Base-by-base conservation (phyloP, 1,140 invertebrate genomes). In the Diprion similis region DNA sequence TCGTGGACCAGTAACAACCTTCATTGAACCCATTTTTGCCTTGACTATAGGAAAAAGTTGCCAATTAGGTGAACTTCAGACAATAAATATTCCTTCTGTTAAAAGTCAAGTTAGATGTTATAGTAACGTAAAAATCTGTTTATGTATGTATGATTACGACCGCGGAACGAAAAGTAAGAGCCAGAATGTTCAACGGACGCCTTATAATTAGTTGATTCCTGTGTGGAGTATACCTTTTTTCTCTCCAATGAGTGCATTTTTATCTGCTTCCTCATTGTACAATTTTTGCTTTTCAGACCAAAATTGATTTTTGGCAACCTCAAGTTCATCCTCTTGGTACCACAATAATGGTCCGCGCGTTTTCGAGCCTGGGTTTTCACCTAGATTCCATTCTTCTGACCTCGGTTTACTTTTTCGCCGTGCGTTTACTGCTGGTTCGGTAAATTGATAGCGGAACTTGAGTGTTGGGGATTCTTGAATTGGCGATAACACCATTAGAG, bases 251-350 rank as follows among this genome's bases (percentile, higher is more conserved):
- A 9, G 10, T 19, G 74, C 46, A 66, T 75, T 71, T 24, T 65
- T 76, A 9, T 74, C 10, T 17, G n/a, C 19, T 8, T 65, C 9
- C 59, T 78, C 66, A 0, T 76, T 68, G 9, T 76, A 59, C n/a
- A 17, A 10, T 18, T 37, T 68, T 51, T 71, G 65, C 15, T 66
- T 80, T 59, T 78, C 19, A 9, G 19, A 11, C 73, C 75, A 73
- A 10, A 78, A 17, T 1, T 68, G 70, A 74, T 79, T 15, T 45
- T 76, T 73, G 8, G 72, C 78, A 19, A 73, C 13, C 18, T 47
- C 24, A 45, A 81, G 68, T 51, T 82, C 79, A 66, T 80, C 75
- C 45, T 81, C 80, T 19, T 80, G 7, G 51, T 78, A 75, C 47
- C 67, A 81, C 0, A n/a, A 48, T 11, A 76, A 19, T 45, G 70